Evolutionary conservation across 2,888 invertebrate species (phyloP), one percentile per base, ranked within the genome.

Genomic region (Therioaphis trifolii): DNA sequence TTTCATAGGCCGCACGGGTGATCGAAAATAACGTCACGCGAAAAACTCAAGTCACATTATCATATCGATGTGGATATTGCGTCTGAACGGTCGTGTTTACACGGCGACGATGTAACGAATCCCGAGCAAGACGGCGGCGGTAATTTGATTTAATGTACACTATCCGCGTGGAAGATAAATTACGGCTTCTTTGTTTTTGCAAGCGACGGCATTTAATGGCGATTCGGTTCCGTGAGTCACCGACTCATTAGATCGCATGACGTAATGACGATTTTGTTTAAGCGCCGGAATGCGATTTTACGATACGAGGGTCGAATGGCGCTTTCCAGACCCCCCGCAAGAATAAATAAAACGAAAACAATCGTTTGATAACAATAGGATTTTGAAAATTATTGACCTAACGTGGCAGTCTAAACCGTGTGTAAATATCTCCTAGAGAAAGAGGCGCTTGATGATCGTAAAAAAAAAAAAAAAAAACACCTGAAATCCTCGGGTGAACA

Each of bases 401-500:
- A 72, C 55, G 21, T 21, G 40, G 24, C 4, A 27, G 7, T 58
- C 55, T 24, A 21, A 43, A 75, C 27, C 35, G 9, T 15, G 24
- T 40, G 24, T 43, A 58, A 24, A n/a, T 43, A 61, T 61, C 27
- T 43, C 61, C 27, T n/a, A n/a, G n/a, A n/a, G 46, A 15, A 61
- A n/a, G 46, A 46, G 49, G 58, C 43, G 29, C 35, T 35, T 40
- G 66, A 66, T 35, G 66, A 40, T 66, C 29, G 63, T 77, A 35
- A 35, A 66, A 21, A 58, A 24, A 58, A 58, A 74, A 49, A 75
- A 58, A 75, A 55, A 72, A 72, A 29, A 27, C 71, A 71, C 58
- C 58, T 58, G 71, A 71, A 71, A 71, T 80, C 80, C 71, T 71
- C 29, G 71, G 79, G 55, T 40, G 68, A 71, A 71, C 79, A 61